phyloP scores from a whole-genome alignment of 2,797 vertebrate genomes.

The Hemitrygon akajei region DNA sequence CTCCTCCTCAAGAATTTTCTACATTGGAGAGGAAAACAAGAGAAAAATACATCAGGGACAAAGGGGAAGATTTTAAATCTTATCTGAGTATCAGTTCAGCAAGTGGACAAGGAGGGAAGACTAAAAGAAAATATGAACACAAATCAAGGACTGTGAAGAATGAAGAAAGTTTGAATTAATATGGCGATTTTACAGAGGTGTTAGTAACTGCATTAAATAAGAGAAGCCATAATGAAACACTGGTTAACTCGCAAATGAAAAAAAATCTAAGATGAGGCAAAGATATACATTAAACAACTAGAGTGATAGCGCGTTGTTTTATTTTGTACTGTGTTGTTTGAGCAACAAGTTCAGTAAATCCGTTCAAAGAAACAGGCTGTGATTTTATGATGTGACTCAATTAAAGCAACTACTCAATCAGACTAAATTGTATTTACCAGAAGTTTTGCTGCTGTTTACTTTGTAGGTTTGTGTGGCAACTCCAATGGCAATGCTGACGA shows the following conservation, averaged over 20 bases:
- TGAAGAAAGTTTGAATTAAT: not conserved
- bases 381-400: not conserved
- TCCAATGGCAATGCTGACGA: constrained; percentile 63
- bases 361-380: not conserved
- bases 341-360: not conserved
- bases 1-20: too few relatives aligned
- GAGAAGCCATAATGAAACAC: not conserved
- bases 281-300: not conserved
- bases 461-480: constrained; percentile 70
- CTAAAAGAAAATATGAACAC: not conserved
- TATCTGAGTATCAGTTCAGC: not conserved
- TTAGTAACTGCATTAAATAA: not conserved
- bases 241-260: not conserved
- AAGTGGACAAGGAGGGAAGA: not conserved
- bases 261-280: not conserved
- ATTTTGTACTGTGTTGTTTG: not conserved
- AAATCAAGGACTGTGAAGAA: not conserved
- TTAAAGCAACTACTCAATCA: not conserved
- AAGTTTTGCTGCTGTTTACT: not conserved
- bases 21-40: not conserved
- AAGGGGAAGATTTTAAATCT: not conserved
- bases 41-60: not conserved
- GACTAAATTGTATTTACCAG: not conserved
- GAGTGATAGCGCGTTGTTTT: not conserved
- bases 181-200: not conserved